Evolutionary conservation across 37 sponge, comb jelly and placozoan genomes (phyloP).

Genomic region (Aplysina aerophoba): DNA sequence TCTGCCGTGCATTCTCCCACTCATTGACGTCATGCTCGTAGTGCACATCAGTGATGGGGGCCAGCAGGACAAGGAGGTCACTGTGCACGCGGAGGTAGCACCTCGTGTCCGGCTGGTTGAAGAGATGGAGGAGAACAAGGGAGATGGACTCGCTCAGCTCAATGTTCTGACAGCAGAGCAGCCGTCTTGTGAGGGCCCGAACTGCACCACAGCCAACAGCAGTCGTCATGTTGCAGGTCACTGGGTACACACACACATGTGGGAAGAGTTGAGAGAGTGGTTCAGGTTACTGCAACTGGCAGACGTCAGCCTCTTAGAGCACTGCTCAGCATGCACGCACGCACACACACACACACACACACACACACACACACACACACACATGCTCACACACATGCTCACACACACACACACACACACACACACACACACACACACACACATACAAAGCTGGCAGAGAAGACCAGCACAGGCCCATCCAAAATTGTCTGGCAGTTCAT

Average conservation of each 20-base stretch:
- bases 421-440: no score
- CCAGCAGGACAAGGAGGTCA: conserved; percentile 52
- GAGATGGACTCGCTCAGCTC: conserved; percentile 65
- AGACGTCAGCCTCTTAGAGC: not conserved
- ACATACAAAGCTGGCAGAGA: conserved; percentile 64
- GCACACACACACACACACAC: no score
- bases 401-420: no score
- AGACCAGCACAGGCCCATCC: conserved; percentile 67
- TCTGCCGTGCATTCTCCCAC: conserved; percentile 21
- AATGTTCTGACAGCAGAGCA: conserved; percentile 8
- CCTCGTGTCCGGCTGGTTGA: conserved; percentile 58
- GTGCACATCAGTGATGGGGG: conserved; percentile 84
- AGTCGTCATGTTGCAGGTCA: not conserved
- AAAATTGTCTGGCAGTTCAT: conserved; percentile 62
- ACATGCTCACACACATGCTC: no score
- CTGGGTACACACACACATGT: not conserved
- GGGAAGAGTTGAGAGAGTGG: conserved; percentile 18
- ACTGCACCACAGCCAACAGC: conserved; percentile 35
- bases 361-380: no score
- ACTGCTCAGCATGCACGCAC: not conserved
- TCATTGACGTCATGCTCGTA: conserved; percentile 40
- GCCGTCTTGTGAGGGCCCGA: not conserved
- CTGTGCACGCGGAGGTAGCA: conserved; percentile 38
- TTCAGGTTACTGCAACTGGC: not conserved
- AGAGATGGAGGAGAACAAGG: conserved; percentile 52